phyloP scores from a whole-genome alignment of 2,888 invertebrate species.

The Ptilodon capucinus region DNA sequence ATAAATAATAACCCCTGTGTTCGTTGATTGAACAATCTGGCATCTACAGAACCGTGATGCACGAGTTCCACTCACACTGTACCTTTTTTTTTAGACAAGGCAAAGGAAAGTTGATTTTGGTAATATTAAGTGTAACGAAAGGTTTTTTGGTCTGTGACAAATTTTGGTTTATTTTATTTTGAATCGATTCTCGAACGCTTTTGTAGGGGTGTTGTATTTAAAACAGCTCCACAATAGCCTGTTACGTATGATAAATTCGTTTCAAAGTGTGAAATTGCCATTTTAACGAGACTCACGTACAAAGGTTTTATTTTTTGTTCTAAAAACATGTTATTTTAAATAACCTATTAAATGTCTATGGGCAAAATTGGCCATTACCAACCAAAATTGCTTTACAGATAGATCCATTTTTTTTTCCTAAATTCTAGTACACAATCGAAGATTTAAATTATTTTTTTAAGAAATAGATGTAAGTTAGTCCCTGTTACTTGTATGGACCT shows the following conservation, averaged over 20 bases:
- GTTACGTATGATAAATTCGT: conserved; percentile 3
- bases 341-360: too few species aligned
- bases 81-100: conserved; percentile 1
- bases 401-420: too few species aligned
- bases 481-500: too few species aligned
- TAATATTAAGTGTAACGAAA: conserved; percentile 38
- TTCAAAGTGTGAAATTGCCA: conserved; percentile 26
- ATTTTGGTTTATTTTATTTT: conserved; percentile 34
- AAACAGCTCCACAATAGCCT: conserved; percentile 7
- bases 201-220: not conserved
- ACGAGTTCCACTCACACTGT: not conserved
- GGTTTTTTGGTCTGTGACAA: conserved; percentile 35
- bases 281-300: conserved; percentile 1
- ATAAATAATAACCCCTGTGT: too few species aligned
- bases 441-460: not conserved
- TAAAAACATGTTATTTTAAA: too few species aligned
- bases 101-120: conserved; percentile 39
- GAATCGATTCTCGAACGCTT: conserved; percentile 5
- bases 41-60: not conserved
- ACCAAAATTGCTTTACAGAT: not conserved
- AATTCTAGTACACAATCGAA: too few species aligned
- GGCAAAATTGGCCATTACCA: not conserved
- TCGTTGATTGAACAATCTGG: not conserved
- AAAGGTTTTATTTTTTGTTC: not conserved
- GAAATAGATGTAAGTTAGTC: not conserved